Conservation (phyloP, 2,797 vertebrate genomes). For the Erpetoichthys calabaricus region DNA sequence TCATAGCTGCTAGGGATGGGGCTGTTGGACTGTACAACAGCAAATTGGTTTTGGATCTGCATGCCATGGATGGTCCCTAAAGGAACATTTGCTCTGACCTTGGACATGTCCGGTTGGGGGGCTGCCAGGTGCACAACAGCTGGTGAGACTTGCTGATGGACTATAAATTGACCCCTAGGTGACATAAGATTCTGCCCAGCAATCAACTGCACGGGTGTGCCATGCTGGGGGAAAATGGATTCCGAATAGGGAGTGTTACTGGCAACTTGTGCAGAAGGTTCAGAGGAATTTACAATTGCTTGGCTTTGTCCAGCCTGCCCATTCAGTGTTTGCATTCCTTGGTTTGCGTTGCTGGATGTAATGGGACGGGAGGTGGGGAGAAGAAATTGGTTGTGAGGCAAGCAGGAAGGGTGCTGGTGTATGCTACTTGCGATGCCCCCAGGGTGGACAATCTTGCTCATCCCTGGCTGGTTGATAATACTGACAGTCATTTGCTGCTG, state of each 20-base stretch:
- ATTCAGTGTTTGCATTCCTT: constrained; percentile 69
- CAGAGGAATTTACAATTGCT: no score
- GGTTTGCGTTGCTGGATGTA: constrained; percentile 62
- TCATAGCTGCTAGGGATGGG: constrained; percentile 38
- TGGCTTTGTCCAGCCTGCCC: constrained; percentile 64
- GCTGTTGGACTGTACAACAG: constrained; percentile 61
- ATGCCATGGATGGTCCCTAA: constrained; percentile 44
- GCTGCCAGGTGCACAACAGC: constrained; percentile 67
- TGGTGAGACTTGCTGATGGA: constrained; percentile 64
- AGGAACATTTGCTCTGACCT: constrained; percentile 44
- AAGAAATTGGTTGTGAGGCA: constrained; percentile 74
- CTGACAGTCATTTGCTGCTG: constrained; percentile 58
- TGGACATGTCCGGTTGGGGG: constrained; percentile 48
- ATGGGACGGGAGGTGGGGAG: constrained; percentile 74
- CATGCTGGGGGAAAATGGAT: constrained; percentile 73
- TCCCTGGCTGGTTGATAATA: constrained; percentile 52
- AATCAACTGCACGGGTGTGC: constrained; percentile 72
- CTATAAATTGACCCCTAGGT: constrained; percentile 69
- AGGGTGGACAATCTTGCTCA: constrained; percentile 44
- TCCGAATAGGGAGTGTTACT: constrained; percentile 62
- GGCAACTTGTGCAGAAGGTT: constrained; percentile 35
- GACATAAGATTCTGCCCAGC: constrained; percentile 73
- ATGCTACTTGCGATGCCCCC: constrained; percentile 61
- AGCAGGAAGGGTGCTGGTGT: constrained; percentile 48
- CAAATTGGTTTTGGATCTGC: constrained; percentile 53